Conservation (phyloP, 2,797 vertebrate species). For the Typhlichthys subterraneus region DNA sequence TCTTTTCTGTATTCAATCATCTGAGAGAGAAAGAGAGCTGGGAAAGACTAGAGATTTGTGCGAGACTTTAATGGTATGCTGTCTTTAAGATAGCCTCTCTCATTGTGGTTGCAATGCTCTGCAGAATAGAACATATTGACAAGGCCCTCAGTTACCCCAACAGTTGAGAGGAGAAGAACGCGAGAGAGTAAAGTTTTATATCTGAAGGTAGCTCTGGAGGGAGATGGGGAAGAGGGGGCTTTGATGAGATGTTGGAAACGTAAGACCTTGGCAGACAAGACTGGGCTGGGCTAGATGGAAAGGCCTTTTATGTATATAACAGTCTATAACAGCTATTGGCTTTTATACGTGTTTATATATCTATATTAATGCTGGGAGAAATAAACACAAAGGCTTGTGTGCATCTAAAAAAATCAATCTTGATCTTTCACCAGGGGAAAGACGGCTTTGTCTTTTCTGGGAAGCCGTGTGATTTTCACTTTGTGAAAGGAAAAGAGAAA, state of each 20-base stretch:
- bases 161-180: neutral
- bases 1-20: constrained; percentile 41
- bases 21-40: constrained; percentile 12
- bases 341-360: constrained; percentile 39
- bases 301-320: constrained; percentile 6
- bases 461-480: constrained; percentile 34
- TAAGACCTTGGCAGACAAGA: neutral
- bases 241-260: neutral
- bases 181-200: neutral
- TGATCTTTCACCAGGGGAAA: constrained; percentile 34
- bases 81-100: no score
- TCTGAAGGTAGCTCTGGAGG: neutral
- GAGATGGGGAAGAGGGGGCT: neutral
- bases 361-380: constrained; percentile 39
- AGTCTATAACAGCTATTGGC: constrained; percentile 29
- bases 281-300: neutral
- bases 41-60: neutral
- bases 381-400: constrained; percentile 32
- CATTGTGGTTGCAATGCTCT: no score
- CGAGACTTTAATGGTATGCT: no score
- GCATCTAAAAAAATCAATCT: constrained; percentile 57
- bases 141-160: neutral
- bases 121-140: neutral
- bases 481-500: constrained; percentile 23
- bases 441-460: constrained; percentile 61